These are phyloP conservation scores for Fragum fragum DNA, from an alignment of 2,888 invertebrate species.

Conservation along the genomic window DNA sequence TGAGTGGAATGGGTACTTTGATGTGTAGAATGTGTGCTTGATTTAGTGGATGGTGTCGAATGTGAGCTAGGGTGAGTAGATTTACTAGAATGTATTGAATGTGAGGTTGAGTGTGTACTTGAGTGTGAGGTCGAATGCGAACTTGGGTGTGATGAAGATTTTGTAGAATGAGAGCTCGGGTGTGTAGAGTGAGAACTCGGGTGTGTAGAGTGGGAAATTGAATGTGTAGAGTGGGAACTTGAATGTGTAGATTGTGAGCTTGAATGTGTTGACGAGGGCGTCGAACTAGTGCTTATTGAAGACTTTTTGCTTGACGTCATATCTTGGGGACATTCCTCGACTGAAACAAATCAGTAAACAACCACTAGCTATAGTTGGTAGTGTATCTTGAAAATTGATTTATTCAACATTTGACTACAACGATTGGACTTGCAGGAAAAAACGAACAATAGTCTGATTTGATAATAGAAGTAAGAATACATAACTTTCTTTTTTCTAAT, in stretches of 20 bases:
- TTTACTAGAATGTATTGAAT: background rate
- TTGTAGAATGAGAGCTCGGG: background rate
- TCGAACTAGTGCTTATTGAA: background rate
- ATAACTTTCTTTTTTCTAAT: too few relatives aligned
- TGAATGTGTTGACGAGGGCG: background rate
- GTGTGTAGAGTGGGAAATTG: background rate
- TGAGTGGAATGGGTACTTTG: constrained; percentile 4
- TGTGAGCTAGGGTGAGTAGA: background rate
- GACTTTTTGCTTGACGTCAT: constrained; percentile 9
- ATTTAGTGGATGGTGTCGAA: background rate
- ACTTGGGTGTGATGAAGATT: background rate
- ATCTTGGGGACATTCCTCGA: constrained; percentile 11
- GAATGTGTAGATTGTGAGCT: background rate
- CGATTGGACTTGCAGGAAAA: too few relatives aligned
- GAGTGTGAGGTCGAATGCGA: background rate
- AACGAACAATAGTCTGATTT: too few relatives aligned
- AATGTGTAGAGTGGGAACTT: background rate
- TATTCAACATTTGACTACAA: too few relatives aligned
- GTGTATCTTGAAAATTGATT: too few relatives aligned
- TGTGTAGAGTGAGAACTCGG: background rate
- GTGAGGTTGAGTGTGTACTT: background rate
- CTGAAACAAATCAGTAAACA: constrained; percentile 4
- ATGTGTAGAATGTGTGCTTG: background rate
- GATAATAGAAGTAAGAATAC: too few relatives aligned
- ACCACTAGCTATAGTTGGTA: too few relatives aligned